Evolutionary conservation across 2,888 invertebrate species (phyloP).

Genomic region (Sarcophaga rosellei): DNA sequence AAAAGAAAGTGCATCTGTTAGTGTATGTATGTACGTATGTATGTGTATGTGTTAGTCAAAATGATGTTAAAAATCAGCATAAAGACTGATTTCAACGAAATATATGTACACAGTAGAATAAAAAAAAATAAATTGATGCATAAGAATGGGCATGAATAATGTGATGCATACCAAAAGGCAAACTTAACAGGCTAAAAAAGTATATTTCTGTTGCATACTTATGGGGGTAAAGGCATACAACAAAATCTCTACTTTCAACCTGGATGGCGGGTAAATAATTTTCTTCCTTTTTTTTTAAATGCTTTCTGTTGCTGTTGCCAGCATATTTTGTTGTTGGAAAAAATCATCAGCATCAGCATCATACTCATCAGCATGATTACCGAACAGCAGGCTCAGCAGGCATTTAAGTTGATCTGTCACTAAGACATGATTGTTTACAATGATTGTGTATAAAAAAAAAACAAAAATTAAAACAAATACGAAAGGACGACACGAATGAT

Average conservation of each 20-base stretch:
- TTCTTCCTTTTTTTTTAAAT: too few relatives aligned
- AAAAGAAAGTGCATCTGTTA: neutral
- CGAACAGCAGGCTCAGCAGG: conserved; percentile 46
- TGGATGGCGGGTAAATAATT: too few relatives aligned
- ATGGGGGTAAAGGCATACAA: conserved; percentile 22
- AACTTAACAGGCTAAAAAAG: neutral
- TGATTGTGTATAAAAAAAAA: neutral
- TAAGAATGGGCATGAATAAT: conserved; percentile 29
- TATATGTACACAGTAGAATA: neutral
- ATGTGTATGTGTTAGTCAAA: conserved; percentile 47
- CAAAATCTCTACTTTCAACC: too few relatives aligned
- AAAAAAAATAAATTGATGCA: conserved; percentile 35
- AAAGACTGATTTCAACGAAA: neutral
- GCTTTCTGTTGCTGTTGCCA: too few relatives aligned
- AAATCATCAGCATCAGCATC: neutral
- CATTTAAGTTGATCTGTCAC: conserved; percentile 62
- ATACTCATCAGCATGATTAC: neutral
- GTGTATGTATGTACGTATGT: neutral
- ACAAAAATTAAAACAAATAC: neutral
- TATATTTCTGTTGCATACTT: conserved; percentile 41
- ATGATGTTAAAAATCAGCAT: neutral
- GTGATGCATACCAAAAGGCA: conserved; percentile 27
- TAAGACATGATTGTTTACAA: conserved; percentile 50
- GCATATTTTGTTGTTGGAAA: too few relatives aligned
- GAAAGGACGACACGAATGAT: neutral